phyloP scores from a whole-genome alignment of 2,113 vertebrate species.

The Corapipo altera region DNA sequence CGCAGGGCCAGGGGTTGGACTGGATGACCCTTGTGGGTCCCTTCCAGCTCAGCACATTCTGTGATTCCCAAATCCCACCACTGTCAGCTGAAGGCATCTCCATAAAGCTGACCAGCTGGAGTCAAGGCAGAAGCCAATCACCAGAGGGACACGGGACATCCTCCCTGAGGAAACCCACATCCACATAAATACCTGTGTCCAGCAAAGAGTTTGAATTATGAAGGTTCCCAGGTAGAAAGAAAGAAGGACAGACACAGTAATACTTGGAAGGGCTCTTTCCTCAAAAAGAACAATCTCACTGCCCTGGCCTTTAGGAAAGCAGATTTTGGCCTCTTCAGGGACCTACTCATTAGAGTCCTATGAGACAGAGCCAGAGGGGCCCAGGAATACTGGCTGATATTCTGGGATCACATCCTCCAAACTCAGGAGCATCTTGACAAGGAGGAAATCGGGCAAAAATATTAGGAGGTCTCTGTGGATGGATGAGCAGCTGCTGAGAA shows the following conservation, averaged over 20 bases:
- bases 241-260: neutral
- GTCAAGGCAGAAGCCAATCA: neutral
- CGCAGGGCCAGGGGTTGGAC: neutral
- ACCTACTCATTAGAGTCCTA: neutral
- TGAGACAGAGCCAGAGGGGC: neutral
- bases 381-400: neutral
- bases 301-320: neutral
- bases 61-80: neutral
- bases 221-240: neutral
- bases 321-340: neutral
- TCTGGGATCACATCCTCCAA: neutral
- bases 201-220: neutral
- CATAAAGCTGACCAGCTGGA: neutral
- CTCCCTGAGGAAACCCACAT: rapidly evolving
- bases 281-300: neutral
- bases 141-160: rapidly evolving
- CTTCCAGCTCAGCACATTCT: neutral
- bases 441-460: neutral
- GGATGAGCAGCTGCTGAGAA: neutral
- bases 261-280: too few relatives aligned
- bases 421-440: neutral
- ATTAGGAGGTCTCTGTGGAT: neutral
- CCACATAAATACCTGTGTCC: rapidly evolving
- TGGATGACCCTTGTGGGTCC: neutral
- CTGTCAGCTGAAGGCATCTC: neutral